A percentile compares a stretch with the other conserved stretches of the same genome.
phyloP scores from a whole-genome alignment of 2,888 invertebrate genomes.

The Troides aeacus region DNA sequence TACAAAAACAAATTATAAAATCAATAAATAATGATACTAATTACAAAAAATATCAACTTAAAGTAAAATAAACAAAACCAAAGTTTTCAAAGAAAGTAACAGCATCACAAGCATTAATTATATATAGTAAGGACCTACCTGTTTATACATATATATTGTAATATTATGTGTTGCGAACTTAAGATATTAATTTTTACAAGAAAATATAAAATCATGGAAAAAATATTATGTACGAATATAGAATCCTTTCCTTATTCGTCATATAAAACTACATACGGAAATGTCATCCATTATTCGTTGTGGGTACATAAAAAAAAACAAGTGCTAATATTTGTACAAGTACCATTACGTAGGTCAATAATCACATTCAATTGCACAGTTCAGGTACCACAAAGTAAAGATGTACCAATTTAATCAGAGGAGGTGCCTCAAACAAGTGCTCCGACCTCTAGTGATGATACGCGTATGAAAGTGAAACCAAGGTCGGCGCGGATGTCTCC shows the following conservation, averaged over 20 bases:
- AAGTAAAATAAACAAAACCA: no score
- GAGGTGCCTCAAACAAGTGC: conserved; percentile 39
- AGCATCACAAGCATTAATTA: no score
- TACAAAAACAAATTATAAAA: no score
- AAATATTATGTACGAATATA: background rate
- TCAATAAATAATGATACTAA: no score
- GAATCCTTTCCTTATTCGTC: background rate
- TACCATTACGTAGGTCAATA: conserved; percentile 3
- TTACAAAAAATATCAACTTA: no score
- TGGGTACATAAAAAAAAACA: background rate
- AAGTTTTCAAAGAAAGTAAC: no score
- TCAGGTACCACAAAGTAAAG: conserved; percentile 24
- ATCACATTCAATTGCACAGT: background rate
- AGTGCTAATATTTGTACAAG: conserved; percentile 1
- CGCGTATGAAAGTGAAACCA: conserved; percentile 65
- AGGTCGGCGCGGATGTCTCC: conserved; percentile 40
- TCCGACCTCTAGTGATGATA: conserved; percentile 49
- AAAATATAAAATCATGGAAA: no score
- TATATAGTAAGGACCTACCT: no score
- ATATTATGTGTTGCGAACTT: no score
- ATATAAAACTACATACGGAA: background rate
- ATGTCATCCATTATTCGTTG: background rate
- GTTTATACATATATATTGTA: no score
- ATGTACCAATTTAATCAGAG: conserved; percentile 34
- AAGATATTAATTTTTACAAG: no score